Conservation (phyloP, 1,140 invertebrate species). For the Cyclina sinensis region DNA sequence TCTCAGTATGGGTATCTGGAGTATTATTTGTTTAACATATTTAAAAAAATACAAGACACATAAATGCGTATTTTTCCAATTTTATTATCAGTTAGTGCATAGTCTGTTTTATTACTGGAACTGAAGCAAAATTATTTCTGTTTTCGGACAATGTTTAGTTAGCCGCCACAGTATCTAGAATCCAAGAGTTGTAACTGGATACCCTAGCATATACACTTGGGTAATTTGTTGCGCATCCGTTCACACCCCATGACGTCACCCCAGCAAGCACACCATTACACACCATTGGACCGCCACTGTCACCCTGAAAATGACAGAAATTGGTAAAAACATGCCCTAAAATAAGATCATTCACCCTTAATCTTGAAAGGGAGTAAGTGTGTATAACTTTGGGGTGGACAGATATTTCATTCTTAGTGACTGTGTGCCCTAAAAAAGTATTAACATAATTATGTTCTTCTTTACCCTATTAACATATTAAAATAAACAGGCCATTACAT, state of each 20-base stretch:
- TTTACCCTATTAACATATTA: too few relatives aligned
- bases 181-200: slow-evolving; percentile 19
- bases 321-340: background rate
- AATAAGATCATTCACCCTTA: background rate
- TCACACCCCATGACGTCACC: slow-evolving; percentile 70
- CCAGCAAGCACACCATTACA: slow-evolving; percentile 61
- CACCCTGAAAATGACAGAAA: slow-evolving; percentile 63
- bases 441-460: too few relatives aligned
- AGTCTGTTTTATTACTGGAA: too few relatives aligned
- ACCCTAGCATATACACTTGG: slow-evolving; percentile 57
- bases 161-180: background rate
- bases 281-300: slow-evolving; percentile 73
- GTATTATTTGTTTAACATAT: too few relatives aligned
- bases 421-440: too few relatives aligned
- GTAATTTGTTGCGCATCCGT: slow-evolving; percentile 20
- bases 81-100: too few relatives aligned
- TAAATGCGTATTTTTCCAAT: too few relatives aligned
- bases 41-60: too few relatives aligned
- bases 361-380: background rate
- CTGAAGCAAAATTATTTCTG: too few relatives aligned
- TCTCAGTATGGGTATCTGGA: too few relatives aligned
- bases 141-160: background rate
- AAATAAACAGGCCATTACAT: too few relatives aligned
- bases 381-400: background rate
- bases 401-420: background rate